Conservation (phyloP, 2,888 invertebrate genomes). For the Idaea aversata region DNA sequence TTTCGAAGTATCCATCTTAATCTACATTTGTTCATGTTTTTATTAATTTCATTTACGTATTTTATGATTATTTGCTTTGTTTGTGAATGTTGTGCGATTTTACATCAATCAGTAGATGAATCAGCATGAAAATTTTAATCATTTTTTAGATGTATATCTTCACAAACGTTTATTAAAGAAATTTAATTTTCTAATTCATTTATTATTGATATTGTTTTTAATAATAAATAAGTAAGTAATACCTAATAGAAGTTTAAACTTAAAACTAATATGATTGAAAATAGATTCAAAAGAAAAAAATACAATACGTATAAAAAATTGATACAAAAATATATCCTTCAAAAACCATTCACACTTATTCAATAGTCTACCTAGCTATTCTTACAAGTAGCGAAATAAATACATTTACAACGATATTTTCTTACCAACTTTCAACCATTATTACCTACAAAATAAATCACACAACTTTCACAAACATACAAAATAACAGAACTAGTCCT, state of each 20-base stretch:
- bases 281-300: neutral
- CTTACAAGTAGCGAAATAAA: neutral
- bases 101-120: neutral
- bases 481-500: neutral
- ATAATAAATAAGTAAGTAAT: neutral
- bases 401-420: neutral
- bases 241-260: neutral
- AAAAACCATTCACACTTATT: neutral
- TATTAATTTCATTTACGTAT: slow-evolving; percentile 18
- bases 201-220: neutral
- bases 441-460: neutral
- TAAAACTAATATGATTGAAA: neutral
- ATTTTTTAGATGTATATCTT: neutral
- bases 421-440: neutral
- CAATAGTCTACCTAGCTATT: neutral
- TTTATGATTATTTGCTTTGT: slow-evolving; percentile 9
- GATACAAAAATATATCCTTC: neutral
- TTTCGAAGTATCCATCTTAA: slow-evolving; percentile 3
- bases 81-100: slow-evolving; percentile 19
- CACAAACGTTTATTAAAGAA: neutral
- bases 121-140: neutral
- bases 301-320: neutral
- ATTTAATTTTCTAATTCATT: neutral
- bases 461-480: slow-evolving; percentile 2
- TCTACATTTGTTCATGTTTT: slow-evolving; percentile 17